These are phyloP conservation scores for Rhinoptilus africanus DNA, from an alignment of 2,113 vertebrate species.

Conservation along the genomic window DNA sequence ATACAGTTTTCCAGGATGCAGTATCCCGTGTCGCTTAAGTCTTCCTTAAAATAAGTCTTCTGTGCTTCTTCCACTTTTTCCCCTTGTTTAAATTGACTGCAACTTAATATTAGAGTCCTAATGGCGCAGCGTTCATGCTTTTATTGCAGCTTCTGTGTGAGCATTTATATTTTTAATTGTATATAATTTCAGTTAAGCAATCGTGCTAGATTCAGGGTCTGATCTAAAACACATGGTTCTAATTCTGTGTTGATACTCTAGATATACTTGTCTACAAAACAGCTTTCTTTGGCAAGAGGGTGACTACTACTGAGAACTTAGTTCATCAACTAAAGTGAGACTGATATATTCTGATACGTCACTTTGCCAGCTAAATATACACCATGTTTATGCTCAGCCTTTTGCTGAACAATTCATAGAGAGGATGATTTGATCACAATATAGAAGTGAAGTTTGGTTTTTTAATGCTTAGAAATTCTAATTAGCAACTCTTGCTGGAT, in stretches of 20 bases:
- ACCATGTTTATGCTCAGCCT: not conserved
- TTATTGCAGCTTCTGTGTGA: not conserved
- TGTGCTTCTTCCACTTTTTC: not conserved
- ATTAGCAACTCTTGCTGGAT: not conserved
- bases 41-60: not conserved
- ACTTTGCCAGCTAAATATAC: not conserved
- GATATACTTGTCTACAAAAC: not conserved
- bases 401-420: not conserved
- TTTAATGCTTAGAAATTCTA: not conserved
- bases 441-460: not conserved
- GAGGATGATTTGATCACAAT: not conserved
- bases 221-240: not conserved
- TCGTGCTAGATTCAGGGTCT: not conserved
- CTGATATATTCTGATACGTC: not conserved
- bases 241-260: not conserved
- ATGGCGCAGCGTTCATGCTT: accelerated
- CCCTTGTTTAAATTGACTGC: not conserved
- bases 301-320: not conserved
- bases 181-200: not conserved
- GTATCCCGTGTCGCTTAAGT: not conserved
- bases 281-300: not conserved
- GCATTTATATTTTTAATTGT: conserved; percentile 17
- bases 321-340: not conserved
- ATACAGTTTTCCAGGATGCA: not conserved
- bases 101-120: not conserved